Base-by-base conservation (phyloP, 1,140 invertebrate species). In the Dendroctonus ponderosae region DNA sequence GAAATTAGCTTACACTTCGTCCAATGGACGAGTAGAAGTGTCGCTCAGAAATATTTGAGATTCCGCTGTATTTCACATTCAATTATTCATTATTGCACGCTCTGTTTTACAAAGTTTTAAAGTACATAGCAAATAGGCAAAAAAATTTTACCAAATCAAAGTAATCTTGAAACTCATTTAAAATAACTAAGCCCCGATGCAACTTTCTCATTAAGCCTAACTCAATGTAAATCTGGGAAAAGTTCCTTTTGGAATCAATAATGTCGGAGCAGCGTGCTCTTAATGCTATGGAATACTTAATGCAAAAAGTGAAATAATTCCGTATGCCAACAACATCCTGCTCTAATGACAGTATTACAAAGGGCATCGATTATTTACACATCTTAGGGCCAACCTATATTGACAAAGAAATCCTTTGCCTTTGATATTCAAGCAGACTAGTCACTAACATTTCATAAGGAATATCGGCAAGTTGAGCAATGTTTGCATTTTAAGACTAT, bases 281-380 rank as follows among this genome's bases (percentile, higher is more conserved):
- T 68, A 68, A 70, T 65, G 66, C 48, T 51, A 57, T 26, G 56
- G 69, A 70, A 70, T 68, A 68, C 66, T 56, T 70, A 70, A 70
- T 70, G 66, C 62, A 70, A 70, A 70, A 70, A 68, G 61, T 65
- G 57, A 62, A 70, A 70, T 65, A 52, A 62, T 70, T 70, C 52
- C 26, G 69, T 70, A 70, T 68, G 69, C 66, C 59, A 58, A 46
- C 66, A 50, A 62, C 69, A 62, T 68, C 53, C 60, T 68, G 61
- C 59, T 70, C 67, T 70, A 68, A 70, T 68, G 69, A 70, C 67
- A 66, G 67, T 59, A 68, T 70, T 62, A 70, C 69, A 70, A 70
- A 70, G 66, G 66, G 52, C 66, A 50, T 62, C 66, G 66, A 70
- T 70, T 70, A 68, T 65, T 70, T 70, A 70, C 68, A 70, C 69